Base-by-base conservation (phyloP, 2,888 invertebrate genomes). In the Pinctada fucata region DNA sequence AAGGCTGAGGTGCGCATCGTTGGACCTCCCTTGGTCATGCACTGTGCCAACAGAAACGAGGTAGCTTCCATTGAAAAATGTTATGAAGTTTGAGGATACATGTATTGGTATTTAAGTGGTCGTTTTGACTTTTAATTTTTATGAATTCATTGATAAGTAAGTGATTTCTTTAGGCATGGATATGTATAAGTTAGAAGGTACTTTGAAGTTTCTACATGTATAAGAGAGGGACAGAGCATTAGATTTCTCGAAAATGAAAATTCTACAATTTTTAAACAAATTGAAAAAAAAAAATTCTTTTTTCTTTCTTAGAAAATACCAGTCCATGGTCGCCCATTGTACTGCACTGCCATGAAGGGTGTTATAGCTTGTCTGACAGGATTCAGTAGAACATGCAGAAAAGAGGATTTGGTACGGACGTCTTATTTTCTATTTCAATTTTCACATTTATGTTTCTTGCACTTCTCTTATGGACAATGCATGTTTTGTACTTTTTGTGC, bases 281-380 rank as follows among this genome's bases (percentile, higher is more conserved):
- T 31, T 31, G 1, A 31, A 1, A 31, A 31, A 31, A 31, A 31
- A 31, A 31, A n/a, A n/a, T n/a, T 31, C 31, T 31, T 31, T 31
- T 31, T 31, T 31, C 31, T 31, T 8, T 92, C 94, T 96, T 95
- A 96, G 91, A 94, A 95, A 86, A 93, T 97, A 87, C 95, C 96
- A 73, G 95, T 95, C 95, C 95, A 92, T 77, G 82, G 84, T 5
- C 94, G 97, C 82, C 98, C 98, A 79, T 94, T 97, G 90, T 98
- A 96, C 93, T 97, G 96, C 92, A 95, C 96, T 90, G 95, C 97
- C 79, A 97, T 98, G 97, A 95, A 95, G 88, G 96, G 97, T 83
- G 95, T 96, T 75, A 95, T 97, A 89, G 95, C 97, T 86, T 97
- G 97, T 93, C 97, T 98, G 93, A 97, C 97, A 80, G 97, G 97